Evolutionary conservation across 2,797 vertebrate species (phyloP).

Genomic region (Propithecus perrieri): DNA sequence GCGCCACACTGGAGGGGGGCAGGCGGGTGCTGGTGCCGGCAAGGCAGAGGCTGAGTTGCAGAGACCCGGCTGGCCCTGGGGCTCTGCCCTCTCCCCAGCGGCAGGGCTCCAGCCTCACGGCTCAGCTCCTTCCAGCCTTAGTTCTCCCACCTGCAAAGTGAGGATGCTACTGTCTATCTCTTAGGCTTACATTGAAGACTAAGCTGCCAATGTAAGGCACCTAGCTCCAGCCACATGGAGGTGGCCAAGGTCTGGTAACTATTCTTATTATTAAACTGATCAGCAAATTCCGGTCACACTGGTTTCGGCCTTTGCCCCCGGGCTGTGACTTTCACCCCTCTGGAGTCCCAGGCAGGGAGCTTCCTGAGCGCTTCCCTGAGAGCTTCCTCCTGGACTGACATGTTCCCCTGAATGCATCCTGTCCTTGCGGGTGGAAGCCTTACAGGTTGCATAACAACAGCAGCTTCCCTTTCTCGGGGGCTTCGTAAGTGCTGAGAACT

Average conservation of each 20-base stretch:
- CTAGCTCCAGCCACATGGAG: background rate
- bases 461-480: background rate
- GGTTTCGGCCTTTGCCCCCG: background rate
- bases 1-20: rapidly evolving
- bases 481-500: background rate
- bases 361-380: background rate
- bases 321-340: background rate
- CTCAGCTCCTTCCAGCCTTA: background rate
- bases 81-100: background rate
- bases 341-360: background rate
- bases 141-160: background rate
- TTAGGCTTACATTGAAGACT: background rate
- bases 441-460: rapidly evolving
- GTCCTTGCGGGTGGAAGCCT: no score
- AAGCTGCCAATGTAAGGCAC: background rate
- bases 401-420: background rate
- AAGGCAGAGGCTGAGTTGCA: rapidly evolving
- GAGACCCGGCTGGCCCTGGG: background rate
- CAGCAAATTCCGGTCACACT: background rate
- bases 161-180: background rate
- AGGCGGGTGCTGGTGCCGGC: no score
- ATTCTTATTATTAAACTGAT: background rate
- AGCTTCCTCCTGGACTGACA: background rate
- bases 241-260: background rate
- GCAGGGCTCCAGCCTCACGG: rapidly evolving